Evolutionary conservation across 2,797 vertebrate species (phyloP).

Genomic region (Amazona ochrocephala): DNA sequence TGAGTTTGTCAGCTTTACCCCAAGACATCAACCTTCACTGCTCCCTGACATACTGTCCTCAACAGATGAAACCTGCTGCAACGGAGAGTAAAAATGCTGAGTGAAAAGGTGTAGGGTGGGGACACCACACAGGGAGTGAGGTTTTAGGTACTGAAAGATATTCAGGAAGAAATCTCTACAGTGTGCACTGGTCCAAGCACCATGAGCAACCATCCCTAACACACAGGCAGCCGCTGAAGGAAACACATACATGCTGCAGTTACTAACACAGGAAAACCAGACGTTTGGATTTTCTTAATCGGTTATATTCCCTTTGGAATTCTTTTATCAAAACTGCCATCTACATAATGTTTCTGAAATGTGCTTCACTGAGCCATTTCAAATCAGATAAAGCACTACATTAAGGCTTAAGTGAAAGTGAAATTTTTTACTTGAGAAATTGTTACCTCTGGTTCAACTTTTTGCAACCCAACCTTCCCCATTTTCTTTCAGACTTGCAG

Average conservation of each 20-base stretch:
- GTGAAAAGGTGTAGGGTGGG: not conserved
- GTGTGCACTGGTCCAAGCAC: accelerated
- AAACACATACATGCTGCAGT: not conserved
- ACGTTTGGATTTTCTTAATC: no score
- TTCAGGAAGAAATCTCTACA: accelerated
- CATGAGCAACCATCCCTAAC: not conserved
- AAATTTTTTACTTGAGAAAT: not conserved
- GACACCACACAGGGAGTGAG: accelerated
- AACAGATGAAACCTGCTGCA: not conserved
- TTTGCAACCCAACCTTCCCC: not conserved
- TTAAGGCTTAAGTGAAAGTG: not conserved
- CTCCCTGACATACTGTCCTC: not conserved
- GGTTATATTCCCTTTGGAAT: not conserved
- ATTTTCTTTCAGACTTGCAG: not conserved
- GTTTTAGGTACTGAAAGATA: accelerated
- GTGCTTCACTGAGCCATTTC: not conserved
- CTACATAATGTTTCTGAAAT: not conserved
- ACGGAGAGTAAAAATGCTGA: not conserved
- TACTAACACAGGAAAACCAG: accelerated
- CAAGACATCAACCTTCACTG: not conserved
- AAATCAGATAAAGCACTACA: not conserved
- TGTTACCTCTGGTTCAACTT: not conserved
- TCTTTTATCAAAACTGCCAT: not conserved
- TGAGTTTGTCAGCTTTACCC: not conserved
- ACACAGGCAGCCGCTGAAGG: not conserved